These are phyloP conservation scores for Sander lucioperca DNA, from an alignment of 2,113 vertebrate genomes.

Conservation along the genomic window DNA sequence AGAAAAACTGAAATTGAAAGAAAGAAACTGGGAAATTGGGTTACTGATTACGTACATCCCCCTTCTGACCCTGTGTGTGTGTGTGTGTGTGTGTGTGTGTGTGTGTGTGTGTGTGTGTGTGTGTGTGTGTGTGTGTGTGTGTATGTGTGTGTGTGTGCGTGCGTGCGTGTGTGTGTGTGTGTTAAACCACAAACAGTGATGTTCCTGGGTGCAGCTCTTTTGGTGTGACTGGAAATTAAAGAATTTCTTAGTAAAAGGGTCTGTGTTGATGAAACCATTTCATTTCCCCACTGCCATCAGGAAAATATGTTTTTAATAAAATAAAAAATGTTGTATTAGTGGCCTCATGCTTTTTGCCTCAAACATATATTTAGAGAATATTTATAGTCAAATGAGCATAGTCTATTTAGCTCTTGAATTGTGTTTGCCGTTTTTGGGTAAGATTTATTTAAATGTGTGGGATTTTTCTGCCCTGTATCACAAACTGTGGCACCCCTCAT, in stretches of 20 bases:
- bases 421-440: not conserved
- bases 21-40: conserved; percentile 21
- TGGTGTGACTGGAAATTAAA: conserved; percentile 3
- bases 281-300: not conserved
- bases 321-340: not conserved
- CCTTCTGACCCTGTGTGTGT: conserved; percentile 13
- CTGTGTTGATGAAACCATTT: not conserved
- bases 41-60: conserved; percentile 17
- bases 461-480: not conserved
- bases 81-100: not conserved
- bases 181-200: conserved; percentile 1
- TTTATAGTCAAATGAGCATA: not conserved
- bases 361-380: not conserved
- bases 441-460: not conserved
- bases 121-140: conserved; percentile 6
- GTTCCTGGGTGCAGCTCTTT: conserved; percentile 34
- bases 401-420: conserved; percentile 7
- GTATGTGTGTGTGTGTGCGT: not conserved
- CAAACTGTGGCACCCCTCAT: conserved; percentile 6
- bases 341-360: not conserved
- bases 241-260: not conserved
- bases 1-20: conserved; percentile 10
- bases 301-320: not conserved
- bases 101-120: conserved; percentile 13
- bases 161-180: conserved; percentile 3